Evolutionary conservation across 64 coral and sea anemone species (phyloP).

Genomic region (Astreopora myriophthalma): DNA sequence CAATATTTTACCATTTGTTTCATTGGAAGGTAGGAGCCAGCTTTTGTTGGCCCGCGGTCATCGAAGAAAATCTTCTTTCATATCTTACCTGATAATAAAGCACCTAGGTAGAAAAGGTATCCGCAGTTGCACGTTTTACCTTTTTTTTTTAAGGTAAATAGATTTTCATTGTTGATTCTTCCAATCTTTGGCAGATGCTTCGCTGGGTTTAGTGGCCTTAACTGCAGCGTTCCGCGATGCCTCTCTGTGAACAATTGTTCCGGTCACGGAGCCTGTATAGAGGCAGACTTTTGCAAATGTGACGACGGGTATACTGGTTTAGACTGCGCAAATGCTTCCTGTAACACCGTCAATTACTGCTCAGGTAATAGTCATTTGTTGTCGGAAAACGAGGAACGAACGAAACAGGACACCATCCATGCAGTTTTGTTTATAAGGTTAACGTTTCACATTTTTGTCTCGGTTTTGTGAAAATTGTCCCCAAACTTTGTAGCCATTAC

Average conservation of each 20-base stretch:
- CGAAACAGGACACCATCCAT: no score
- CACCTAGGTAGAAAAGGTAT: no score
- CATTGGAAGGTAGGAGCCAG: no score
- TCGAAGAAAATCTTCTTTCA: neutral
- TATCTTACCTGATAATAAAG: neutral
- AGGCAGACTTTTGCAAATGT: slow-evolving; percentile 64
- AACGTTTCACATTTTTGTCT: no score
- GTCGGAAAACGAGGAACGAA: neutral
- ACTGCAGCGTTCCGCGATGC: slow-evolving; percentile 25
- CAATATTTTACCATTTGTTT: no score
- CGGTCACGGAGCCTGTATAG: slow-evolving; percentile 36
- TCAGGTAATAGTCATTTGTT: slow-evolving; percentile 26
- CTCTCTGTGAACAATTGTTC: slow-evolving; percentile 37
- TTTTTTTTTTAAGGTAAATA: neutral
- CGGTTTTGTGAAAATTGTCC: no score
- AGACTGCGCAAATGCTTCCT: slow-evolving; percentile 56
- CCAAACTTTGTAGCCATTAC: no score
- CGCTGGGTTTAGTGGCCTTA: slow-evolving; percentile 24
- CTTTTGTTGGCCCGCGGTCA: neutral
- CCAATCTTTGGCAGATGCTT: slow-evolving; percentile 41
- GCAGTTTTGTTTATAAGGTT: no score
- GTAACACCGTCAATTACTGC: slow-evolving; percentile 55
- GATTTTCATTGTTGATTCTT: neutral
- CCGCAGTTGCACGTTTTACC: neutral
- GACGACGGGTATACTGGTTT: slow-evolving; percentile 40